phyloP scores from a whole-genome alignment of 2,113 vertebrate species.

The Xiphophorus hellerii region DNA sequence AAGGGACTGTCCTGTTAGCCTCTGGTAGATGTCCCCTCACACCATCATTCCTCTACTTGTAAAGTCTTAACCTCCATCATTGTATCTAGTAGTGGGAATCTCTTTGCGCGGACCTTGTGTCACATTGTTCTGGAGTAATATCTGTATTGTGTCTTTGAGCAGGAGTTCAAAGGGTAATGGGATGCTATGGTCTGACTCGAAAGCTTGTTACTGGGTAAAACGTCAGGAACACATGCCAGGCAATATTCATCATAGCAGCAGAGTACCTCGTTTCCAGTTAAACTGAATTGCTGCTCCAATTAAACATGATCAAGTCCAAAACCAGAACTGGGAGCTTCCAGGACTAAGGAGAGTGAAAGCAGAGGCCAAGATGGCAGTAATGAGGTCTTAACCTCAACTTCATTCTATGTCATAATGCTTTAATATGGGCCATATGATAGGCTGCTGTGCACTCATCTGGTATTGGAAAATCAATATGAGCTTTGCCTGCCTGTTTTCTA shows the following conservation, averaged over 20 bases:
- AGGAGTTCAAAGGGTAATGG: constrained; percentile 64
- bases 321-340: constrained; percentile 64
- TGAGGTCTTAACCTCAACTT: constrained; percentile 75
- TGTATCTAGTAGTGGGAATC: constrained; percentile 12
- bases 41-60: constrained; percentile 43
- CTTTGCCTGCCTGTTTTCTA: constrained; percentile 41
- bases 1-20: constrained; percentile 44
- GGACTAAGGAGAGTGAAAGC: constrained; percentile 66
- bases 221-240: constrained; percentile 50
- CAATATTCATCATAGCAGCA: constrained; percentile 53
- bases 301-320: constrained; percentile 65
- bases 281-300: constrained; percentile 68
- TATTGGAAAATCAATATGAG: constrained; percentile 72
- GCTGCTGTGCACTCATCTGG: constrained; percentile 58
- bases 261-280: constrained; percentile 60
- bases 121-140: background rate
- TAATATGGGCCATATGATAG: constrained; percentile 78
- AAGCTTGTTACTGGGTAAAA: constrained; percentile 70
- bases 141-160: constrained; percentile 13
- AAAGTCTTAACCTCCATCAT: constrained; percentile 29
- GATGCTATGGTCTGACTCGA: constrained; percentile 52
- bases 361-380: constrained; percentile 73
- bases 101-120: constrained; percentile 17
- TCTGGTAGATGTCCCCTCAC: constrained; percentile 34
- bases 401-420: constrained; percentile 76